These are phyloP conservation scores for Girardia tigrina DNA, from an alignment of 2,888 invertebrate genomes.

Conservation along the genomic window DNA sequence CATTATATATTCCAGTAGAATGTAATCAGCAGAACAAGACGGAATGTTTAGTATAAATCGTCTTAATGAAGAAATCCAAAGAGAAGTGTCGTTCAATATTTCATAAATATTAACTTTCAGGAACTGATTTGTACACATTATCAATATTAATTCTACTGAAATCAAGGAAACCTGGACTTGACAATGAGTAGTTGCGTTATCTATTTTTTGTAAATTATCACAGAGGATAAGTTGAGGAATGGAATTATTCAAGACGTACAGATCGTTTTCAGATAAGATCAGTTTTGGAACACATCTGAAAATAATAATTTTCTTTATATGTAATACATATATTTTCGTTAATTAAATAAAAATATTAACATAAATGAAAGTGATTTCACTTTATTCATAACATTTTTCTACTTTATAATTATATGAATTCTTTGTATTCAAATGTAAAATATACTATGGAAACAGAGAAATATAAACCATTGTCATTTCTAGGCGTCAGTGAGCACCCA, in stretches of 20 bases:
- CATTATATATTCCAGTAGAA: constrained; percentile 1
- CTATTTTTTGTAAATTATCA: not conserved
- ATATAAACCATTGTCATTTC: too few species aligned
- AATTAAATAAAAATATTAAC: too few species aligned
- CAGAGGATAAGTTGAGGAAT: not conserved
- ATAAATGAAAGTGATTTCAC: too few species aligned
- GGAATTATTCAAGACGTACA: not conserved
- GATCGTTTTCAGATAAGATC: not conserved
- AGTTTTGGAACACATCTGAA: not conserved
- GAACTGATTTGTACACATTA: not conserved
- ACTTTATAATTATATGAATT: too few species aligned
- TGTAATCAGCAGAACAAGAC: constrained; percentile 23
- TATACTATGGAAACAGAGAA: too few species aligned
- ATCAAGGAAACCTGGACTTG: not conserved
- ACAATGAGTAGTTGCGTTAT: constrained; percentile 2
- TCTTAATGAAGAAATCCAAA: not conserved
- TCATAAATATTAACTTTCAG: not conserved
- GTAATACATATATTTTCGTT: too few species aligned
- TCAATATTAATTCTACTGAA: not conserved
- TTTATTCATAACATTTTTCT: too few species aligned
- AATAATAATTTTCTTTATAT: too few species aligned
- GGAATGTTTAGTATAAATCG: not conserved
- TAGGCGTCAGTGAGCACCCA: too few species aligned
- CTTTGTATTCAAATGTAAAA: too few species aligned
- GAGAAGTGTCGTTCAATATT: not conserved